Percentiles rank a stretch among this genome's conserved stretches.
These are phyloP conservation scores for Eilema depressum DNA, from an alignment of 2,888 invertebrate genomes.

Conservation along the genomic window DNA sequence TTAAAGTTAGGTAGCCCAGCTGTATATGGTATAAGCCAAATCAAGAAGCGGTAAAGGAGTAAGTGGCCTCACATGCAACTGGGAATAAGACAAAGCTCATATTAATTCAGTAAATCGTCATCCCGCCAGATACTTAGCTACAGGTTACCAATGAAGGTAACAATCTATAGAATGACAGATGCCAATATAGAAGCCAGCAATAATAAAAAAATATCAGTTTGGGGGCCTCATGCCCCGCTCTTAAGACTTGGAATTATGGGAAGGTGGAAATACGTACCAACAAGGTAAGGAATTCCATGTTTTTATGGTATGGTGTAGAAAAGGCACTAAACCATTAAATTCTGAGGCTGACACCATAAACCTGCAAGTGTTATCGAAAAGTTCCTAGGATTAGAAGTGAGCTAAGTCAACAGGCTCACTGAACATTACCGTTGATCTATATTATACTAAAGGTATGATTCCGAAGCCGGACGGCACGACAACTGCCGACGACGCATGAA, in stretches of 20 bases:
- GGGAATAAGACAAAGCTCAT: too few relatives aligned
- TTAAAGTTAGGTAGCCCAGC: too few relatives aligned
- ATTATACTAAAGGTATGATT: too few relatives aligned
- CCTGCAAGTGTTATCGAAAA: background rate
- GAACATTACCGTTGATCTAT: background rate
- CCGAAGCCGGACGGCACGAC: too few relatives aligned
- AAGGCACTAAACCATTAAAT: background rate
- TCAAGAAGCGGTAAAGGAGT: too few relatives aligned
- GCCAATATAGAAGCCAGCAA: background rate
- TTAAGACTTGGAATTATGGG: background rate
- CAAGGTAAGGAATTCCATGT: background rate
- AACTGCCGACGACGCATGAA: too few relatives aligned
- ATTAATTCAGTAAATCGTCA: too few relatives aligned
- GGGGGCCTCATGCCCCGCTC: background rate
- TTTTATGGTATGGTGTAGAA: background rate
- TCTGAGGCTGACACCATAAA: background rate
- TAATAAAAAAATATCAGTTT: background rate
- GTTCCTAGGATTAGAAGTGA: background rate
- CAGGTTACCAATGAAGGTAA: too few relatives aligned
- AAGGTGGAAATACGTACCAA: background rate
- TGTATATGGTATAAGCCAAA: too few relatives aligned
- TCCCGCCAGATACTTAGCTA: too few relatives aligned
- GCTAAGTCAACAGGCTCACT: background rate
- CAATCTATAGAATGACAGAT: too few relatives aligned
- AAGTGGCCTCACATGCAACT: too few relatives aligned